phyloP scores from a whole-genome alignment of 2,888 invertebrate genomes.

The Geophilus truncorum region DNA sequence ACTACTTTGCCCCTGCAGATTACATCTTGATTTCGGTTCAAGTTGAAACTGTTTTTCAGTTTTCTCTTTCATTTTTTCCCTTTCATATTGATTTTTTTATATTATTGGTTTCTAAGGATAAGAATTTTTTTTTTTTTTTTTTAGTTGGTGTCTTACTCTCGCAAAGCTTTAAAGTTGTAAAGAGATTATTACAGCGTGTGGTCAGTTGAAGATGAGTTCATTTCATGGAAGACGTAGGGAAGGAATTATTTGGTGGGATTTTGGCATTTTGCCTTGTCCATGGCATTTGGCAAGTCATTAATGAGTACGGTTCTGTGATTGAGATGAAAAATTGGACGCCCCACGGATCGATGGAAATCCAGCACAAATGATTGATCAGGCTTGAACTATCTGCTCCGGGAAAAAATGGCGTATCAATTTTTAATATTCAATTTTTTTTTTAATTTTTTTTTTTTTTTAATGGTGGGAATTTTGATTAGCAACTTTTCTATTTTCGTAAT shows the following conservation, averaged over 20 bases:
- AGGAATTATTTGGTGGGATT: not conserved
- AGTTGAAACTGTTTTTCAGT: not conserved
- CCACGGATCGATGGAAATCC: not conserved
- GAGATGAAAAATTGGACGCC: conserved; percentile 15
- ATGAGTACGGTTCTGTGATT: conserved; percentile 3
- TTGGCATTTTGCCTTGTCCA: conserved; percentile 9
- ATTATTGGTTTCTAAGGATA: not conserved
- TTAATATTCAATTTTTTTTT: not conserved
- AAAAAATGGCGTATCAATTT: not conserved
- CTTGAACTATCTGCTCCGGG: not conserved
- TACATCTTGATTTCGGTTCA: not conserved
- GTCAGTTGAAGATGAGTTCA: conserved; percentile 12
- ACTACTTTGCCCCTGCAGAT: not conserved
- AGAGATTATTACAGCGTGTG: not conserved
- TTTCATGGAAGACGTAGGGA: not conserved
- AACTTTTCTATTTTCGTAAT: not conserved
- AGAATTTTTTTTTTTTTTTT: not conserved
- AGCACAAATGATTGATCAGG: conserved; percentile 8
- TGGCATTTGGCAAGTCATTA: conserved; percentile 20
- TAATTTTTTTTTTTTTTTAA: no score
- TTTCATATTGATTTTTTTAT: not conserved
- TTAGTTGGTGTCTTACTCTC: not conserved
- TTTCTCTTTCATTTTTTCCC: not conserved
- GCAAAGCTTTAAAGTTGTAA: not conserved
- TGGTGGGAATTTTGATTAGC: not conserved